Evolutionary conservation across 2,888 invertebrate species (phyloP).

Genomic region (Metallyticus violacea): DNA sequence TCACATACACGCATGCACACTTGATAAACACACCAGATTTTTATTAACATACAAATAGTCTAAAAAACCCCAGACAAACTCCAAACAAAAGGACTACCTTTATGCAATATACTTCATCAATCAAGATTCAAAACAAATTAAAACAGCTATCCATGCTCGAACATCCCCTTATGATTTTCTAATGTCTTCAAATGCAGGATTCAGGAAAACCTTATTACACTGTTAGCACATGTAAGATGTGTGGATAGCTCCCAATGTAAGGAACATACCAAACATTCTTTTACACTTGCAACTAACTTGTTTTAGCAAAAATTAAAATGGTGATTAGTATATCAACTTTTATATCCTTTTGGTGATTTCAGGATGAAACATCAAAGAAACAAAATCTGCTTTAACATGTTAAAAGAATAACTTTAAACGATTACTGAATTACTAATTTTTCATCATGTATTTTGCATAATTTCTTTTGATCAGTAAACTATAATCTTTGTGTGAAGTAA

Average conservation of each 20-base stretch:
- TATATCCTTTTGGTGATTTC: background rate
- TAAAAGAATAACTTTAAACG: background rate
- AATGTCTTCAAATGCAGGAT: background rate
- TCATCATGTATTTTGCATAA: background rate
- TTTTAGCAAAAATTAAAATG: background rate
- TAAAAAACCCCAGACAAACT: slow-evolving; percentile 13
- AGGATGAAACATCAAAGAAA: background rate
- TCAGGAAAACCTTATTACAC: background rate
- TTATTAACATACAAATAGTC: background rate
- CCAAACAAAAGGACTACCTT: background rate
- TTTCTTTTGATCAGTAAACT: background rate
- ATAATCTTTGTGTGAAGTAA: background rate
- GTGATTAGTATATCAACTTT: background rate
- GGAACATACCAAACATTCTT: background rate
- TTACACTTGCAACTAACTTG: background rate
- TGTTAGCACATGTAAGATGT: background rate
- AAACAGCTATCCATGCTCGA: background rate
- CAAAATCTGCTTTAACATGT: background rate
- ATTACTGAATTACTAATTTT: background rate
- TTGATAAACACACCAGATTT: slow-evolving; percentile 1
- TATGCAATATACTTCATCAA: slow-evolving; percentile 3
- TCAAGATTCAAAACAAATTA: background rate
- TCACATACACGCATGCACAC: background rate
- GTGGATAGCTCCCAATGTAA: background rate
- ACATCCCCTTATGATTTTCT: background rate